Evolutionary conservation across 1,140 invertebrate species (phyloP).

Genomic region (Micrasema minimum): DNA sequence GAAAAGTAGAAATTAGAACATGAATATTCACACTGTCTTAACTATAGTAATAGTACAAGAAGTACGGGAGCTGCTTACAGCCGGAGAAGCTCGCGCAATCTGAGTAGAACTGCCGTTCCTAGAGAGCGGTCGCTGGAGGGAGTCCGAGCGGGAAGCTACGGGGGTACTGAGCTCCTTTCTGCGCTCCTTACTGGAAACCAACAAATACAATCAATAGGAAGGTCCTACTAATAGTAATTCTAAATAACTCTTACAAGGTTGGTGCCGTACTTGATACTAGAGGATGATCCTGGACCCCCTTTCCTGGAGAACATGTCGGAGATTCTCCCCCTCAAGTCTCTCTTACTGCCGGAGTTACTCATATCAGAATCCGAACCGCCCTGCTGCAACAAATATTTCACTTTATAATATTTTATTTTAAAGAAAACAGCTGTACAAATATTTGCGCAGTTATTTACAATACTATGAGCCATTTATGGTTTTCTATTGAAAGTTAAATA

Average conservation of each 20-base stretch:
- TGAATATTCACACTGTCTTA: neutral
- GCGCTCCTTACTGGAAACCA: constrained; percentile 59
- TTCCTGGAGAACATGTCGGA: constrained; percentile 85
- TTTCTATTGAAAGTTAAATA: too few relatives aligned
- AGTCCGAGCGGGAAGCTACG: constrained; percentile 46
- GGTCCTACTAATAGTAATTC: too few relatives aligned
- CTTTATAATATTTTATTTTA: too few relatives aligned
- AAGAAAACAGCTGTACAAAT: too few relatives aligned
- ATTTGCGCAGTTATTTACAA: too few relatives aligned
- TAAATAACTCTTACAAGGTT: too few relatives aligned
- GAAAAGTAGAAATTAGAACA: constrained; percentile 27
- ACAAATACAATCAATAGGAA: too few relatives aligned
- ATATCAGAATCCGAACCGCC: constrained; percentile 83
- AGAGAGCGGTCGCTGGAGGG: constrained; percentile 57
- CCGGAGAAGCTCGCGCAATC: constrained; percentile 43
- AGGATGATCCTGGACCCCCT: constrained; percentile 59
- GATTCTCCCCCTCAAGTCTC: constrained; percentile 81
- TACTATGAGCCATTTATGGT: too few relatives aligned
- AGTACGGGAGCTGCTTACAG: constrained; percentile 27
- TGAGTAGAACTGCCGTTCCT: constrained; percentile 60
- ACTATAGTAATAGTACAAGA: neutral
- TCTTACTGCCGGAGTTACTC: constrained; percentile 79
- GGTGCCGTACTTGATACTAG: constrained; percentile 73
- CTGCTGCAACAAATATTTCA: constrained; percentile 57
- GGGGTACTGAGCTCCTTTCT: constrained; percentile 54